These are phyloP conservation scores for Neodiprion lecontei DNA, from an alignment of 1,140 invertebrate species.

Conservation along the genomic window DNA sequence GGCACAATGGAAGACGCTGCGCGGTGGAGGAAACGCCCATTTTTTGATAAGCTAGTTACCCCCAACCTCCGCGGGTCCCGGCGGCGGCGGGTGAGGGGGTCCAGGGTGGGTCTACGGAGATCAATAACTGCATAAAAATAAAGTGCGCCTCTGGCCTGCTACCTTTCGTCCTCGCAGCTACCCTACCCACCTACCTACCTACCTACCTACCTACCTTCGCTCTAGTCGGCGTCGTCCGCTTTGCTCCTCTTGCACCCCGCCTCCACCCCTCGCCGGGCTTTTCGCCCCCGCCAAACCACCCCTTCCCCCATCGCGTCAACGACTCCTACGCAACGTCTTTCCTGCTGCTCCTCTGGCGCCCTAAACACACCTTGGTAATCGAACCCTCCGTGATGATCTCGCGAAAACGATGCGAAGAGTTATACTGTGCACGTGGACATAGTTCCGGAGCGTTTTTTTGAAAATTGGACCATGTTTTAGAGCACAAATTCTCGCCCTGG, in stretches of 20 bases:
- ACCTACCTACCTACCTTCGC: slow-evolving; percentile 39
- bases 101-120: slow-evolving; percentile 57
- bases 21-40: slow-evolving; percentile 59
- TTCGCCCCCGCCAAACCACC: not conserved
- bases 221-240: not conserved
- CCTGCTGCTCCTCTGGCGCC: slow-evolving; percentile 21
- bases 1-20: slow-evolving; percentile 51
- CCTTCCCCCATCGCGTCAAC: slow-evolving; percentile 12
- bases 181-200: slow-evolving; percentile 6
- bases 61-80: slow-evolving; percentile 46
- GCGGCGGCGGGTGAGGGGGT: slow-evolving; percentile 39
- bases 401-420: no score
- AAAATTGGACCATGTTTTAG: no score
- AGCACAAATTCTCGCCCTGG: no score
- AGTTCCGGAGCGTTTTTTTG: no score
- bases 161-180: slow-evolving; percentile 58
- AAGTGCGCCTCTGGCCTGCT: slow-evolving; percentile 61
- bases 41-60: slow-evolving; percentile 65
- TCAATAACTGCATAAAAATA: slow-evolving; percentile 65
- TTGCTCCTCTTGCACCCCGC: slow-evolving; percentile 26
- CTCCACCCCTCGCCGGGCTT: not conserved
- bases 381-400: no score
- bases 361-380: not conserved
- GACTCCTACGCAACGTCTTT: slow-evolving; percentile 15
- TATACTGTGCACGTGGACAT: no score